phyloP scores from a whole-genome alignment of 2,888 invertebrate genomes.

The Leuctra nigra region DNA sequence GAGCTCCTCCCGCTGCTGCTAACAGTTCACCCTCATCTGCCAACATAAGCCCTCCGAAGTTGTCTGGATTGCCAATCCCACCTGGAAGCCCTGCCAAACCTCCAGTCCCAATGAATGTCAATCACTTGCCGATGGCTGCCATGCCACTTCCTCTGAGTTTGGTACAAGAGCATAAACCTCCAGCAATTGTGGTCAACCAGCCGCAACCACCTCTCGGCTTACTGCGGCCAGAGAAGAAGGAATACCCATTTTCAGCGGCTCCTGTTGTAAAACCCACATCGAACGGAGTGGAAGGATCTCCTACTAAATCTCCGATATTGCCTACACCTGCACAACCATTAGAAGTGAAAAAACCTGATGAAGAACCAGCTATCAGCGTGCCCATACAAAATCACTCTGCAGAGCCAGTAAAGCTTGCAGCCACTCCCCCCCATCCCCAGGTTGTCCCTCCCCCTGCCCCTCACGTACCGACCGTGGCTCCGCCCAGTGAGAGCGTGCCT shows the following conservation, averaged over 20 bases:
- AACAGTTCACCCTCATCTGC: constrained; percentile 31
- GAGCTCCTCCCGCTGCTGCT: constrained; percentile 33
- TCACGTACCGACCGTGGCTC: background rate
- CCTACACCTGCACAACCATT: background rate
- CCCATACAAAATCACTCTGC: constrained; percentile 22
- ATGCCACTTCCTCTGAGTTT: constrained; percentile 38
- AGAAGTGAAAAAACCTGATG: constrained; percentile 22
- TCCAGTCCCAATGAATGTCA: constrained; percentile 34
- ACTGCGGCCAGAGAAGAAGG: constrained; percentile 26
- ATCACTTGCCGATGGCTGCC: constrained; percentile 33
- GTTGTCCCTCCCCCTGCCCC: background rate
- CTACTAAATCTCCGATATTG: constrained; percentile 1
- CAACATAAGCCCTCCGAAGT: constrained; percentile 36
- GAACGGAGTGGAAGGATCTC: constrained; percentile 28
- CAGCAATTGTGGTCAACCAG: constrained; percentile 31
- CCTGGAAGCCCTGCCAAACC: constrained; percentile 38
- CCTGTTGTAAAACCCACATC: constrained; percentile 25
- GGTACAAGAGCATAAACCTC: constrained; percentile 40
- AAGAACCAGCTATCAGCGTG: constrained; percentile 14
- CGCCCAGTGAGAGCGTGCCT: background rate
- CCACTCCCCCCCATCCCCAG: constrained; percentile 10
- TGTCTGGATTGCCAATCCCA: constrained; percentile 33
- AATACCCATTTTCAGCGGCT: constrained; percentile 1
- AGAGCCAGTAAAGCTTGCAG: constrained; percentile 16
- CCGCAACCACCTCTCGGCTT: constrained; percentile 31